A percentile compares a stretch with the other conserved stretches of the same genome.
Evolutionary conservation across 2,797 vertebrate species (phyloP).

Genomic region (Amphiprion clarkii): DNA sequence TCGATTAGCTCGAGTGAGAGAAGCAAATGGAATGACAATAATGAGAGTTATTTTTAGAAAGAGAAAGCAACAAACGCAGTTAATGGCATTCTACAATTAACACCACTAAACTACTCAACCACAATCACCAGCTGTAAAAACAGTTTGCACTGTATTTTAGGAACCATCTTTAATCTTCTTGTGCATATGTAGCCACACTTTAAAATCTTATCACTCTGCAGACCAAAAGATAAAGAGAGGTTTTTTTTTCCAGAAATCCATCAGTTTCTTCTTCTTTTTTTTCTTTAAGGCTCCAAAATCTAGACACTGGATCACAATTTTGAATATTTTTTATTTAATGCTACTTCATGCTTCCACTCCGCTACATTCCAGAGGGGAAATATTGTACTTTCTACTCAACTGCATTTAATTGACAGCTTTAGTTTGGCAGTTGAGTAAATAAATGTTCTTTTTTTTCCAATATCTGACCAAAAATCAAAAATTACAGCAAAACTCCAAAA

Average conservation of each 20-base stretch:
- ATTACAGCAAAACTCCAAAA: too few species aligned
- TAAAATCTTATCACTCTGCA: not conserved
- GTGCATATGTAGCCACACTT: not conserved
- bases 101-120: not conserved
- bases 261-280: not conserved
- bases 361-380: too few species aligned
- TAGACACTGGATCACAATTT: too few species aligned
- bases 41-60: conserved; percentile 9
- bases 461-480: too few species aligned
- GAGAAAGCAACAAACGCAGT: not conserved
- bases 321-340: too few species aligned
- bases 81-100: not conserved
- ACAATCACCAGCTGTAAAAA: not conserved
- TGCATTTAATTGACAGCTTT: too few species aligned
- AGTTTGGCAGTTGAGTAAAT: too few species aligned
- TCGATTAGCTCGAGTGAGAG: not conserved
- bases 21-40: conserved; percentile 8
- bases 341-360: too few species aligned
- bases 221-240: not conserved
- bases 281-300: not conserved
- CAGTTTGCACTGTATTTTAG: not conserved
- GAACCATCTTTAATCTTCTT: not conserved
- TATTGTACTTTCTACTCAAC: too few species aligned
- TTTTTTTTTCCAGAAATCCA: too few species aligned
- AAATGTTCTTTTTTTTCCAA: too few species aligned